Conservation (phyloP, 35 echinoderm and acorn worm species). For the Heliocidaris erythrogramma region DNA sequence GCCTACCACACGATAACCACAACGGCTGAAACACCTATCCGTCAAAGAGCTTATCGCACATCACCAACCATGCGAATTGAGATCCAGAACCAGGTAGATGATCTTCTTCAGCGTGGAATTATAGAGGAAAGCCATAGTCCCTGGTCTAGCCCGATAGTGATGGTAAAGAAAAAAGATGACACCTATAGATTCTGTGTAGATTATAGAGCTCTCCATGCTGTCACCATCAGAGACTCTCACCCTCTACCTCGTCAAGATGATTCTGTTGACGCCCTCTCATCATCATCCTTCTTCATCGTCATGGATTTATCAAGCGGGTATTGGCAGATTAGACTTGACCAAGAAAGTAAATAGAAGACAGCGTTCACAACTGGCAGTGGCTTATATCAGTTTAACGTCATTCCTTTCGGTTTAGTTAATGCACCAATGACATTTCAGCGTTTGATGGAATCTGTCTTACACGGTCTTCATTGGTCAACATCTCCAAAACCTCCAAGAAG, state of each 20-base stretch:
- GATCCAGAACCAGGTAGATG: conserved; percentile 22
- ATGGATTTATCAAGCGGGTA: conserved; percentile 57
- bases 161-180: conserved; percentile 70
- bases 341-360: conserved; percentile 29
- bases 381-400: too few relatives aligned
- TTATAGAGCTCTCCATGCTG: conserved; percentile 60
- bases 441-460: conserved; percentile 53
- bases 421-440: too few relatives aligned
- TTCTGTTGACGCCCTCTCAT: conserved; percentile 51
- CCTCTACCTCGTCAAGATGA: conserved; percentile 63
- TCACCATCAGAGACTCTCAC: conserved; percentile 9
- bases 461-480: conserved; percentile 62
- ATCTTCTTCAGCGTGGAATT: conserved; percentile 42
- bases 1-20: too few relatives aligned
- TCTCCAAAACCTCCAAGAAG: conserved; percentile 20
- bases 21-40: too few relatives aligned
- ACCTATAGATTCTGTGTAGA: too few relatives aligned
- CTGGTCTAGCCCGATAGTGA: conserved; percentile 62
- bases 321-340: conserved; percentile 36
- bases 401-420: too few relatives aligned
- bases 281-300: conserved; percentile 14
- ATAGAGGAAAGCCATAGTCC: conserved; percentile 58
- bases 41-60: too few relatives aligned
- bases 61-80: conserved; percentile 21
- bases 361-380: conserved; percentile 55